Conservation (phyloP, 2,888 invertebrate species). For the Gibbula magus region DNA sequence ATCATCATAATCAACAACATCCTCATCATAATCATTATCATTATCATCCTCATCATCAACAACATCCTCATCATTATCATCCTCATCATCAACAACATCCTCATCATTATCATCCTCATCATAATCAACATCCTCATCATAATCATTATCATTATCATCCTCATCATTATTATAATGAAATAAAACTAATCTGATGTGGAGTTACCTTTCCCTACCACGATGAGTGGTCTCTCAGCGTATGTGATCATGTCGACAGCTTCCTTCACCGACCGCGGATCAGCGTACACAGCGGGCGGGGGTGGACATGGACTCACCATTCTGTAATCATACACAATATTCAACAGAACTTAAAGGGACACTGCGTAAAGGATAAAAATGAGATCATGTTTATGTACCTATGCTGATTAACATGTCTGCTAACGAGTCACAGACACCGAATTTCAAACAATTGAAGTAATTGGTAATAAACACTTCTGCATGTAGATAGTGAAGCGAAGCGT, state of each 20-base stretch:
- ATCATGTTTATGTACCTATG: too few species aligned
- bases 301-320: constrained; percentile 55
- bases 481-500: too few species aligned
- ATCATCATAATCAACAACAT: constrained; percentile 2
- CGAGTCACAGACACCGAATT: too few species aligned
- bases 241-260: constrained; percentile 83
- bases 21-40: constrained; percentile 14
- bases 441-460: too few species aligned
- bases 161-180: background rate
- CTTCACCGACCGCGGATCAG: constrained; percentile 83
- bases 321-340: background rate
- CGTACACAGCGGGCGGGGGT: constrained; percentile 82
- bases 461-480: too few species aligned
- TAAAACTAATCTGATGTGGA: too few species aligned
- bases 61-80: too few species aligned
- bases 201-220: constrained; percentile 71
- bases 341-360: background rate
- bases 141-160: background rate
- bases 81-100: constrained; percentile 21
- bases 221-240: constrained; percentile 85
- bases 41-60: too few species aligned
- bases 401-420: too few species aligned
- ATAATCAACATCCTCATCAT: constrained; percentile 16
- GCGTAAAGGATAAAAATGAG: too few species aligned
- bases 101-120: constrained; percentile 22